Evolutionary conservation across 1,140 invertebrate genomes (phyloP).

Genomic region (Neodiprion pinetum): DNA sequence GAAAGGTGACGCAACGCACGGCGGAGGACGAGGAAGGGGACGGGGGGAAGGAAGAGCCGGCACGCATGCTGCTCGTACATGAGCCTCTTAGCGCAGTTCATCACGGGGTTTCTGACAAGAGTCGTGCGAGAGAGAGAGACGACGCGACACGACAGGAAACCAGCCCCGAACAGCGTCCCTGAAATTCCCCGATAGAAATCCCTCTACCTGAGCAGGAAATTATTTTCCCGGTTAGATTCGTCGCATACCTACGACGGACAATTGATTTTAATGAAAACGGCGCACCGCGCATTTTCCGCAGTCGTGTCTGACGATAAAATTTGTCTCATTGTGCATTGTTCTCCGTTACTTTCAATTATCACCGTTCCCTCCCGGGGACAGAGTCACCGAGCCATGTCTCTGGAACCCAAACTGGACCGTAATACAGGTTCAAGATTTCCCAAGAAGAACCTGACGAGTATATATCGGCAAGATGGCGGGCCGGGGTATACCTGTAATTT

Average conservation of each 20-base stretch:
- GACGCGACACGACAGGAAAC: slow-evolving; percentile 1
- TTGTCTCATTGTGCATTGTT: no score
- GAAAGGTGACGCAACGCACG: slow-evolving; percentile 13
- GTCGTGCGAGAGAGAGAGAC: slow-evolving; percentile 20
- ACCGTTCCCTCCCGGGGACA: no score
- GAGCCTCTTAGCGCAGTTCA: slow-evolving; percentile 6
- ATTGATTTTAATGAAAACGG: not conserved
- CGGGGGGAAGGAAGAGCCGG: not conserved
- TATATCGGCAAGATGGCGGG: no score
- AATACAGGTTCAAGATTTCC: no score
- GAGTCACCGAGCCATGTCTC: no score
- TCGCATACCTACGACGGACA: not conserved
- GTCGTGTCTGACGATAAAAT: no score
- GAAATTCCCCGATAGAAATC: not conserved
- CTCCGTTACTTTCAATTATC: no score
- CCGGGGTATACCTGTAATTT: no score
- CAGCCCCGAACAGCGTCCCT: not conserved
- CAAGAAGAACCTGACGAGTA: no score
- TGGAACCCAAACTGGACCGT: no score
- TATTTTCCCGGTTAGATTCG: not conserved
- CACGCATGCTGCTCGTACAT: not conserved
- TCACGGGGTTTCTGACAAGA: not conserved
- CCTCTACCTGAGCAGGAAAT: not conserved
- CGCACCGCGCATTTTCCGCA: no score
- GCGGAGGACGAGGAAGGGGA: slow-evolving; percentile 8